These are phyloP conservation scores for Heteronetta atricapilla DNA, from an alignment of 2,113 vertebrate species.

Conservation along the genomic window DNA sequence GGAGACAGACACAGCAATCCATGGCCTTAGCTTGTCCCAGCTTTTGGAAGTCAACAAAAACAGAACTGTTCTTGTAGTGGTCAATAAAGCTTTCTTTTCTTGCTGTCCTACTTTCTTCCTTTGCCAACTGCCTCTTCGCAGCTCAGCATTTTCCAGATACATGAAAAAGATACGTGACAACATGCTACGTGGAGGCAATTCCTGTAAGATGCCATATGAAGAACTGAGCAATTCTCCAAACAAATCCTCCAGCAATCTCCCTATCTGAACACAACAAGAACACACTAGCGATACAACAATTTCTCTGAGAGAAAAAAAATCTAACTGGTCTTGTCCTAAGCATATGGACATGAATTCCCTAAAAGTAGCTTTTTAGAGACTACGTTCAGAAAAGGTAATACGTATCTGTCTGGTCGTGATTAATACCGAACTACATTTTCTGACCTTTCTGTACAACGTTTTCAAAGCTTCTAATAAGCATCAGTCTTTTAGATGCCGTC, in stretches of 20 bases:
- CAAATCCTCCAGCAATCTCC: background rate
- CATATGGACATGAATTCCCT: background rate
- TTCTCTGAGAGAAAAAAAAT: background rate
- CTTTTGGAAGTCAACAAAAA: background rate
- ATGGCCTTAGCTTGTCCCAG: background rate
- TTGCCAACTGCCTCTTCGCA: background rate
- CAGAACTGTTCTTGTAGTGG: background rate
- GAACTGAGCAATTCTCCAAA: background rate
- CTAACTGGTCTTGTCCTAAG: background rate
- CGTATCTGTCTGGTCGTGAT: background rate
- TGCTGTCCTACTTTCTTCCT: background rate
- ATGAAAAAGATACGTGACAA: background rate
- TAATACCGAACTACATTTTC: background rate
- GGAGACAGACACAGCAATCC: background rate
- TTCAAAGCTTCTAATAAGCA: background rate
- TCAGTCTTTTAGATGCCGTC: background rate
- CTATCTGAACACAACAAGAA: background rate
- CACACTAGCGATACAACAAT: background rate
- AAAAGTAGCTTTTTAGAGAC: background rate
- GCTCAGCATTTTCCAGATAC: background rate
- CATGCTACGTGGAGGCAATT: rapidly evolving
- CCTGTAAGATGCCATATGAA: background rate
- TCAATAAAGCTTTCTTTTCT: background rate
- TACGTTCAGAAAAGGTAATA: background rate
- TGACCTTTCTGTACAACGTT: background rate